Percentiles rank a stretch among this genome's conserved stretches.
These are phyloP conservation scores for Drosophila ustulata DNA, from an alignment of 2,888 invertebrate genomes.

Conservation along the genomic window DNA sequence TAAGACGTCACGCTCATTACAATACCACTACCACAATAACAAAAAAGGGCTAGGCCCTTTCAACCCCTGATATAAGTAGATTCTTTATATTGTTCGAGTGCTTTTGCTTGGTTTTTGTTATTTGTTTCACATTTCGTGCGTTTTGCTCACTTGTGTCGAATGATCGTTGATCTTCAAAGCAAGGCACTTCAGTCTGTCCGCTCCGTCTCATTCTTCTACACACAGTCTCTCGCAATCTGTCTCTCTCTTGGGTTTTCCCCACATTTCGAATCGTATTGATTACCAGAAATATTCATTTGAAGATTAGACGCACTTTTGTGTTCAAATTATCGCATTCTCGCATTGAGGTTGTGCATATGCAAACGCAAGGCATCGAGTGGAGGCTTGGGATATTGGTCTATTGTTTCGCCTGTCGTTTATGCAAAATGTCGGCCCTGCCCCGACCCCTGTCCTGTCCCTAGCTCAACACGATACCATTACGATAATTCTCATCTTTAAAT, in stretches of 20 bases:
- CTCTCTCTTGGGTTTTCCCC: background rate
- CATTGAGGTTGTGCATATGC: conserved; percentile 43
- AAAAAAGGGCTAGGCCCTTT: conserved; percentile 36
- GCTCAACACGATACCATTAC: conserved; percentile 51
- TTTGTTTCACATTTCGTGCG: conserved; percentile 72
- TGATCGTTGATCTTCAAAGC: conserved; percentile 61
- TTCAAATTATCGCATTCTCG: conserved; percentile 68
- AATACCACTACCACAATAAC: conserved; percentile 50
- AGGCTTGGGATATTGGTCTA: conserved; percentile 68
- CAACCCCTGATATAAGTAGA: conserved; percentile 38
- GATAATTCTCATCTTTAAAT: conserved; percentile 77
- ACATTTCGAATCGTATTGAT: conserved; percentile 57
- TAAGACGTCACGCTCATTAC: conserved; percentile 73
- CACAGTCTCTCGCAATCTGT: conserved; percentile 2
- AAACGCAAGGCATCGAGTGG: conserved; percentile 50
- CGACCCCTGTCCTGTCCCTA: background rate
- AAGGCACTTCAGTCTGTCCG: conserved; percentile 17
- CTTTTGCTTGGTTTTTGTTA: conserved; percentile 61
- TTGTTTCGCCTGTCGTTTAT: conserved; percentile 75
- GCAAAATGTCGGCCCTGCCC: conserved; percentile 62
- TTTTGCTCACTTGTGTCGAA: conserved; percentile 71
- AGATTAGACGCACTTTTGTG: conserved; percentile 76
- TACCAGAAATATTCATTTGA: conserved; percentile 55
- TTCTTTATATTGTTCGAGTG: conserved; percentile 29
- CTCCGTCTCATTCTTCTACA: conserved; percentile 4